phyloP scores from a whole-genome alignment of 1,140 invertebrate species.

The Matsumurasca onukii region DNA sequence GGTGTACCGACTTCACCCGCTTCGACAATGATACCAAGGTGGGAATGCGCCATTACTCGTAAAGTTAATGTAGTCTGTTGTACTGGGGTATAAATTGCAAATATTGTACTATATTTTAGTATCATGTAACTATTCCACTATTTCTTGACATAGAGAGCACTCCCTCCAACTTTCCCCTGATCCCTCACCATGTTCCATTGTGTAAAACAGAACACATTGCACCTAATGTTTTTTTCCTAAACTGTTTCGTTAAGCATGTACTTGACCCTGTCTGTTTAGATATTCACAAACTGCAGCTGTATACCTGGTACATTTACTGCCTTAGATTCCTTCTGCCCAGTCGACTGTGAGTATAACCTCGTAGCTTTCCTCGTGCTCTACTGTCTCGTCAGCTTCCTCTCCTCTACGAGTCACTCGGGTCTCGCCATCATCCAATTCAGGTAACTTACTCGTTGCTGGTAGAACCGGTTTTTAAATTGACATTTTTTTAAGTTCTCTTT shows the following conservation, averaged over 20 bases:
- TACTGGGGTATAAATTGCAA: too few species aligned
- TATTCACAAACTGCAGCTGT: slow-evolving; percentile 47
- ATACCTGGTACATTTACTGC: slow-evolving; percentile 35
- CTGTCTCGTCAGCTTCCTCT: slow-evolving; percentile 40
- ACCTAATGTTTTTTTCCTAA: too few species aligned
- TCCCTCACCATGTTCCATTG: too few species aligned
- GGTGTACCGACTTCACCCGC: slow-evolving; percentile 53
- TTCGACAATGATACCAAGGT: slow-evolving; percentile 49
- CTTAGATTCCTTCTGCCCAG: slow-evolving; percentile 39
- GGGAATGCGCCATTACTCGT: slow-evolving; percentile 22
- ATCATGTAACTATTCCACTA: slow-evolving; percentile 24
- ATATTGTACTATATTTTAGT: too few species aligned
- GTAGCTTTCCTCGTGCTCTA: slow-evolving; percentile 40
- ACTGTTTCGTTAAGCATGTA: too few species aligned
- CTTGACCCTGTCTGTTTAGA: slow-evolving; percentile 42
- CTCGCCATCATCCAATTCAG: slow-evolving; percentile 44
- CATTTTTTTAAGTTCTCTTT: too few species aligned
- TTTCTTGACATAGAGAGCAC: too few species aligned
- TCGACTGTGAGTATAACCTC: slow-evolving; percentile 40
- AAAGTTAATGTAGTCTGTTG: too few species aligned
- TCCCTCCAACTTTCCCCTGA: too few species aligned
- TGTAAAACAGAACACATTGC: too few species aligned
- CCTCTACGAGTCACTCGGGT: slow-evolving; percentile 42
- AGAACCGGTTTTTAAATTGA: too few species aligned
- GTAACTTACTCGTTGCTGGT: too few species aligned